Percentiles rank a stretch among this genome's conserved stretches.
These are phyloP conservation scores for Salvator merianae DNA, from an alignment of 2,113 vertebrate species.

Conservation along the genomic window DNA sequence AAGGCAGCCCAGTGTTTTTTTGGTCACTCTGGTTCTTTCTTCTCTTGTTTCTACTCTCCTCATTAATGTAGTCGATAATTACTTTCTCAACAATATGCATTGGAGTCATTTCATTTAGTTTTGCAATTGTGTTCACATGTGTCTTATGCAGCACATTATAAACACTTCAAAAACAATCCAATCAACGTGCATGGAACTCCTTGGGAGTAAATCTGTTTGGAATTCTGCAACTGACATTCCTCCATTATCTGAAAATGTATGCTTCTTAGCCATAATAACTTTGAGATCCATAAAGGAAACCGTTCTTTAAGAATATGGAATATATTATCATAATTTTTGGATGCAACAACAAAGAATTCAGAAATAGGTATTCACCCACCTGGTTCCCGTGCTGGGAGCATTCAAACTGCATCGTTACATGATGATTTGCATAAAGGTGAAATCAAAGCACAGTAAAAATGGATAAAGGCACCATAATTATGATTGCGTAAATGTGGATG, in stretches of 20 bases:
- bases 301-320: neutral
- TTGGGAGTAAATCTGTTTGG: neutral
- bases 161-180: neutral
- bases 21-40: neutral
- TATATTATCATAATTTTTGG: neutral
- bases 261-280: neutral
- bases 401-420: conserved; percentile 25
- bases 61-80: neutral
- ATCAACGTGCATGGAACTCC: neutral
- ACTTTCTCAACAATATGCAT: no score
- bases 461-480: neutral
- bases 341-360: conserved; percentile 2
- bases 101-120: neutral
- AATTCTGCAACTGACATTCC: neutral
- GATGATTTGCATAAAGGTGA: conserved; percentile 26
- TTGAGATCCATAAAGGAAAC: neutral
- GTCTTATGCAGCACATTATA: neutral
- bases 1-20: neutral
- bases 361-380: neutral
- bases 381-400: conserved; percentile 10
- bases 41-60: neutral
- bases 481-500: neutral
- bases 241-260: neutral
- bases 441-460: neutral
- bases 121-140: neutral